Base-by-base conservation (phyloP, 2,888 invertebrate genomes). In the Augiades crinisus region DNA sequence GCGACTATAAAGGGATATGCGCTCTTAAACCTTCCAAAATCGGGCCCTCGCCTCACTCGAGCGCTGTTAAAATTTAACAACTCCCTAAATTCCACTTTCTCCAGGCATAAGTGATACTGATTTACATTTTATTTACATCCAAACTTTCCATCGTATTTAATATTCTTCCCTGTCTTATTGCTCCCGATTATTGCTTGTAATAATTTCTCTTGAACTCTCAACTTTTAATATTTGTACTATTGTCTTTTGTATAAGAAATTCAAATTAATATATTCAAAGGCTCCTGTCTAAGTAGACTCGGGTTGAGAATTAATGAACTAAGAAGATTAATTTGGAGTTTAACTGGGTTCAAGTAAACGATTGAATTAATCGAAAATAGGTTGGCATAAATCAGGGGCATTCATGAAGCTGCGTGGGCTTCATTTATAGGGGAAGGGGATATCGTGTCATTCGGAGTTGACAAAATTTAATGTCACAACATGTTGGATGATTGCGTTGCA, bases 11-110 rank as follows among this genome's bases (percentile, higher is more conserved):
- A 53, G 41, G 31, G 47, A 45, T 49, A 36, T 37, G 17, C 34
- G 45, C 30, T 38, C 43, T 36, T 59, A 61, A 57, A 55, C 56
- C 55, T 59, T 59, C 58, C 62, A 57, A 65, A 66, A 63, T 64
- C 56, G 59, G 63, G 55, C 61, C 63, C 63, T 58, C 59, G 61
- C 44, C 60, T 65, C 60, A 64, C 65, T 61, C 61, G 61, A 58
- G 65, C 55, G 64, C 63, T 67, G 72, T 78, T 77, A 75, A 78
- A 75, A 70, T 78, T 76, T 75, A 70, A 78, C 75, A 75, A 71
- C 75, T 68, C 65, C 62, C 63, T 61, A 64, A 69, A 66, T 64
- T 62, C 56, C 59, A 56, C 53, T 63, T 63, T 60, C 62, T 55
- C 46, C 54, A 45, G 61, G 54, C 56, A 60, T 62, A 58, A 61